Evolutionary conservation across 2,797 vertebrate genomes (phyloP), one percentile per base, ranked within the genome.

Genomic region (Alfaro cultratus): DNA sequence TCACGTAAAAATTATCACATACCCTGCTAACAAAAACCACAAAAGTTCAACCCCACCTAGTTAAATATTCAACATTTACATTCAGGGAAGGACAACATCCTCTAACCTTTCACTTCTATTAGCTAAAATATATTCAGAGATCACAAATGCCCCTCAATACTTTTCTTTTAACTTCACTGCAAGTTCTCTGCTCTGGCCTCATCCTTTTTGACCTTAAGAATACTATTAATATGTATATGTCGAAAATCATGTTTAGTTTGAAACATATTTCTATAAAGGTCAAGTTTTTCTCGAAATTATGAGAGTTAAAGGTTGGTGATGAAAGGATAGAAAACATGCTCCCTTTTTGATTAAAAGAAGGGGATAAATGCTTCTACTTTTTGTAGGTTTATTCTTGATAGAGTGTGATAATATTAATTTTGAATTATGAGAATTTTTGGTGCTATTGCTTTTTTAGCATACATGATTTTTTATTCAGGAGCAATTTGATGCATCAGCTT

Each of bases 201-300:
- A 89, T 89, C 82, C 55, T 15, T 76, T 90, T 82, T 94, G 89
- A 94, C 92, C 92, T 93, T 93, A 91, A 87, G 76, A 90, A 90
- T 92, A 64, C 77, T 87, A 89, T 91, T 89, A 94, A 88, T 91
- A 89, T 93, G 91, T 86, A 91, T 91, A 87, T 88, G 90, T 91
- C 77, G 13, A 85, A 88, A 89, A 51, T 89, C 73, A 85, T 88
- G 82, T 85, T 90, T 72, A 79, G 67, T 88, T 88, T 81, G 83
- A 36, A 89, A 85, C 70, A 71, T 7, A 60, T 87, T 88, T 88
- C 77, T 64, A 53, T 84, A 91, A 92, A 93, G 92, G 93, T 93
- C 94, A 91, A 68, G 53, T 75, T 86, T 86, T 82, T 77, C 86
- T 90, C 76, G 86, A 91, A 90, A 91, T 91, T 55, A 89, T 78